These are phyloP conservation scores for Leptogaster cylindrica DNA, from an alignment of 2,888 invertebrate species.

Conservation along the genomic window DNA sequence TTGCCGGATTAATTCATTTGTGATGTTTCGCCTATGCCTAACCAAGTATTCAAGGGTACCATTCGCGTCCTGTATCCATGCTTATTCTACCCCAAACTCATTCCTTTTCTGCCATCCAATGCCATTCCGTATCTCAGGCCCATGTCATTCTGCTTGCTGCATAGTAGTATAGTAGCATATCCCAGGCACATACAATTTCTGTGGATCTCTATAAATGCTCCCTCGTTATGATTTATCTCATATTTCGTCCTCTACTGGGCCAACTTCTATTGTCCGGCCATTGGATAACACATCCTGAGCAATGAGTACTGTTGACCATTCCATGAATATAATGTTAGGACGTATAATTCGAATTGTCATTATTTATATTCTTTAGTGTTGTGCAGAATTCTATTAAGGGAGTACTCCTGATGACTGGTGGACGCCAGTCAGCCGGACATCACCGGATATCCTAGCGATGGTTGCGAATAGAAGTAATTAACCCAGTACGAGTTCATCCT, in stretches of 20 bases:
- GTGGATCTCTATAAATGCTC: constrained; percentile 41
- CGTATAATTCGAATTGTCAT: constrained; percentile 41
- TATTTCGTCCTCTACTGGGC: constrained; percentile 40
- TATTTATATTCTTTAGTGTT: constrained; percentile 41
- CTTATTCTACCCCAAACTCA: constrained; percentile 1
- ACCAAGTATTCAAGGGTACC: constrained; percentile 36
- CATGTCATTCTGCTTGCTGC: constrained; percentile 12
- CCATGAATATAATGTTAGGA: constrained; percentile 40
- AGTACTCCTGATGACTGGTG: constrained; percentile 35
- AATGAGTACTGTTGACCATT: constrained; percentile 34
- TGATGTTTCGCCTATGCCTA: constrained; percentile 42
- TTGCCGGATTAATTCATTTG: constrained; percentile 46
- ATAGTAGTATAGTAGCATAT: constrained; percentile 13
- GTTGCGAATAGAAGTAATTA: constrained; percentile 34
- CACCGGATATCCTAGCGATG: constrained; percentile 37
- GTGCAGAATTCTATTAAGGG: constrained; percentile 38
- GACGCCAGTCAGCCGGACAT: constrained; percentile 38
- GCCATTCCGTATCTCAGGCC: constrained; percentile 25
- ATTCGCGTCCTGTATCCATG: constrained; percentile 29
- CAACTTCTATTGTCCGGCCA: constrained; percentile 41
- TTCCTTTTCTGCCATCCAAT: constrained; percentile 5
- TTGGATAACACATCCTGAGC: constrained; percentile 40
- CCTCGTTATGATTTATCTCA: constrained; percentile 41
- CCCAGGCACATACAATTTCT: constrained; percentile 26
- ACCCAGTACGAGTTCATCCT: constrained; percentile 24